A percentile compares a stretch with the other conserved stretches of the same genome.
Conservation (phyloP, 2,888 invertebrate genomes). For the Leptopilina drosophilae region DNA sequence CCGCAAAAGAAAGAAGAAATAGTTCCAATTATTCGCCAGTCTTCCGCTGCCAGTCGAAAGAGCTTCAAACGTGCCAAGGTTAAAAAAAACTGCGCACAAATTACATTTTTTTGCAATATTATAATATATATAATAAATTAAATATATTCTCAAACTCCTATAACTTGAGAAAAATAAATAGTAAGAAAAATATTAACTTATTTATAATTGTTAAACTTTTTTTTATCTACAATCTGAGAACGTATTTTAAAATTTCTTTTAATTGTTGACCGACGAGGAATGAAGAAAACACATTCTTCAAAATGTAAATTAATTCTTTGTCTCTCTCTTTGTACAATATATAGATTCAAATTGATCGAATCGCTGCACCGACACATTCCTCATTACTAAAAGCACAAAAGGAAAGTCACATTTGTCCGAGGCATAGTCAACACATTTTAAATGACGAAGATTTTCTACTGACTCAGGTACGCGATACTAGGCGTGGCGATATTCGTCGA, state of each 20-base stretch:
- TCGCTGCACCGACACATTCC: conserved; percentile 83
- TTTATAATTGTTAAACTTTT: not conserved
- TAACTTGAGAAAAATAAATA: no score
- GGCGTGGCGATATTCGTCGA: conserved; percentile 62
- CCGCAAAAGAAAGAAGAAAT: conserved; percentile 67
- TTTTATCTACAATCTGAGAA: not conserved
- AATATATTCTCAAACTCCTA: no score
- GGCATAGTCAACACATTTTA: conserved; percentile 60
- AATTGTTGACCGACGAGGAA: not conserved
- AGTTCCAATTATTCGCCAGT: conserved; percentile 54
- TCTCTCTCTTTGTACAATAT: conserved; percentile 47
- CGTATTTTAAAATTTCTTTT: not conserved
- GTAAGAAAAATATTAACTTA: no score
- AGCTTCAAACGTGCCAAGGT: conserved; percentile 60
- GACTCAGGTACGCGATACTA: conserved; percentile 62
- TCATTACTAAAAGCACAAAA: conserved; percentile 78
- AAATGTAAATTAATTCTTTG: conserved; percentile 29
- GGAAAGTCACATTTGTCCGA: conserved; percentile 62
- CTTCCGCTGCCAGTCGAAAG: conserved; percentile 53
- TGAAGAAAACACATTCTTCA: not conserved
- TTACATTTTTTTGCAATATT: not conserved
- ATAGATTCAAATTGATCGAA: conserved; percentile 80
- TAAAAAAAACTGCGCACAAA: not conserved
- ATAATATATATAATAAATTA: no score
- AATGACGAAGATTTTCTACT: conserved; percentile 57